Base-by-base conservation (phyloP, 2,888 invertebrate species). In the Stenodera caucasica region DNA sequence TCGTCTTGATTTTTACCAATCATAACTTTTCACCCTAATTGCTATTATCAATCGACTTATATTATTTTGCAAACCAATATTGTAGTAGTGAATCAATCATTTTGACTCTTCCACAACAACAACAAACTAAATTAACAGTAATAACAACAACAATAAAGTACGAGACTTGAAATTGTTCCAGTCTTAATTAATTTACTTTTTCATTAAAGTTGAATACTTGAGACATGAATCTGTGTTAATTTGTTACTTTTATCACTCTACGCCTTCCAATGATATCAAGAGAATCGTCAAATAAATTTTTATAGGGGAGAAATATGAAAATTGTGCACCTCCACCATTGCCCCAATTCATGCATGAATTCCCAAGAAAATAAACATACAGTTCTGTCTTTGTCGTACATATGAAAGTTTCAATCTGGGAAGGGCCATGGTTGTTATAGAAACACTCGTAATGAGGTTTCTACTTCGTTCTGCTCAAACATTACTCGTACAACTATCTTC, bases 391-490 rank as follows among this genome's bases (percentile, higher is more conserved):
- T 56, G 65, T 69, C 67, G 59, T 68, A 64, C 68, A 60, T 64
- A 52, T 56, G 45, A 45, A 66, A 67, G 57, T 66, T 67, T 65
- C 71, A 70, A 71, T 72, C 72, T 72, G 65, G 66, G 68, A 72
- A 74, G 74, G 72, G 71, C 72, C 72, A 71, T 65, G 71, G 74
- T 74, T 74, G 74, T 74, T 74, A 74, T 74, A 74, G 74, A 74
- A 74, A 74, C 74, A 74, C 71, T 71, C 70, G 71, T 74, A 74
- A 74, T 74, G 74, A 74, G 72, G 72, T 73, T 73, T 73, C 70
- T 68, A 67, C 70, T 66, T 56, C 64, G 61, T 63, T 65, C 57
- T 53, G 53, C 61, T 61, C 55, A 26, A 26, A 55, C 61, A 58
- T 53, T 57, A 61, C 55, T 49, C 60, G 14, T 37, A 37, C 37